Evolutionary conservation across 37 sponge, comb jelly and placozoan species (phyloP), one percentile per base, ranked within the genome.

Genomic region (Petrosia ficiformis): DNA sequence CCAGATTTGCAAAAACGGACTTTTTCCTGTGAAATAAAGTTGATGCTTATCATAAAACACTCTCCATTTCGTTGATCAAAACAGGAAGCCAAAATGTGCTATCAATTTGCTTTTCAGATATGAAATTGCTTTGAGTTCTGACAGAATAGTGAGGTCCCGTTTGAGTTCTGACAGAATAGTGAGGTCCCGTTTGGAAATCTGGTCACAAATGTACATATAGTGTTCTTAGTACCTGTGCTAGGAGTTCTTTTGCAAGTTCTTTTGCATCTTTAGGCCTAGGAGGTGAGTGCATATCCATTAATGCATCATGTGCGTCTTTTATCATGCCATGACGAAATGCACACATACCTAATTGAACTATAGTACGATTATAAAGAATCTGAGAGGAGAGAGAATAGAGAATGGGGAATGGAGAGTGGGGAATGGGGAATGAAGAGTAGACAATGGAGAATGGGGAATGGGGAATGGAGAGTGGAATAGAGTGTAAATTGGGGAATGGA

Each of bases 301-400:
- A 85, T 59, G 89, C 86, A 59, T 90, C 91, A 68, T 98, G 99
- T 8, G 96, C 96, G 63, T 95, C 91, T n/a, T 88, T 88, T 64
- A 95, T 93, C 84, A 85, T 82, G 0, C 99, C 99, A 57, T 98
- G 93, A 2, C 99, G 65, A 76, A 98, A 98, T 4, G 99, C 99
- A 85, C 99, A 98, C 84, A 98, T 88, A n/a, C 99, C 99, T 59
- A 98, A 82, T 83, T 98, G 99, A 0, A 87, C 99, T 80, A 95
- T 74, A 0, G 92, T 83, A 24, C 99, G 61, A 85, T 99, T 99
- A 78, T 99, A 93, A 66, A 95, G 78, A 68, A 97, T 87, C 98
- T 97, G 74, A 11, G 72, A 29, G 59, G 8, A 69, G 29, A 29
- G 36, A 56, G 39, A 31, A n/a, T n/a, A n/a, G n/a, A n/a, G n/a